Evolutionary conservation across 2,113 vertebrate species (phyloP).

Genomic region (Eretmochelys imbricata): DNA sequence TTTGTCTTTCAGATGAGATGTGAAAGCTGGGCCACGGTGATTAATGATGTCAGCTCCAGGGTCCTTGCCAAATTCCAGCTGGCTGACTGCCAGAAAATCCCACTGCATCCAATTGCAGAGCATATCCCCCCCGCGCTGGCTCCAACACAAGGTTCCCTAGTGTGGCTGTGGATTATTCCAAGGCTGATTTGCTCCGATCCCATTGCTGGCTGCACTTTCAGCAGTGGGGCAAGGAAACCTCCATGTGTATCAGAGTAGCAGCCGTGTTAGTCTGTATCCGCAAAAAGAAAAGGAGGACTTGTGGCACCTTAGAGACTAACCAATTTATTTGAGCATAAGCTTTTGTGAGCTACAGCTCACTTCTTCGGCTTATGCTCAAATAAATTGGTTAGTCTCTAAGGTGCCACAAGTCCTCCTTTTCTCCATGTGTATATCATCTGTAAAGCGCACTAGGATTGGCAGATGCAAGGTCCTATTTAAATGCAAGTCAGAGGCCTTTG

Average conservation of each 20-base stretch:
- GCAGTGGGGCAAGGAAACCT: not conserved
- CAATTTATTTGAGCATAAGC: no score
- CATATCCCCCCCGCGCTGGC: no score
- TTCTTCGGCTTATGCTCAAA: no score
- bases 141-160: not conserved
- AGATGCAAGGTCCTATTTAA: not conserved
- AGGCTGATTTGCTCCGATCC: not conserved
- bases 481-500: not conserved
- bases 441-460: not conserved
- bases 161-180: not conserved
- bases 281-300: no score
- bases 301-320: no score
- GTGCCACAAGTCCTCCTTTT: no score
- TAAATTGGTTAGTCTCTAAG: no score
- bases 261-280: no score
- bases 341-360: no score
- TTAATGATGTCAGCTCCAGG: not conserved
- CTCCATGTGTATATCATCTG: not conserved
- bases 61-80: not conserved
- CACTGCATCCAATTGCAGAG: accelerated
- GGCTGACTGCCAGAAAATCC: accelerated
- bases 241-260: no score
- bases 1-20: not conserved
- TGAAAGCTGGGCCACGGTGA: not conserved
- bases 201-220: slow-evolving; percentile 20